These are phyloP conservation scores for Nephrotoma guestfalica DNA, from an alignment of 2,888 invertebrate genomes.

Conservation along the genomic window DNA sequence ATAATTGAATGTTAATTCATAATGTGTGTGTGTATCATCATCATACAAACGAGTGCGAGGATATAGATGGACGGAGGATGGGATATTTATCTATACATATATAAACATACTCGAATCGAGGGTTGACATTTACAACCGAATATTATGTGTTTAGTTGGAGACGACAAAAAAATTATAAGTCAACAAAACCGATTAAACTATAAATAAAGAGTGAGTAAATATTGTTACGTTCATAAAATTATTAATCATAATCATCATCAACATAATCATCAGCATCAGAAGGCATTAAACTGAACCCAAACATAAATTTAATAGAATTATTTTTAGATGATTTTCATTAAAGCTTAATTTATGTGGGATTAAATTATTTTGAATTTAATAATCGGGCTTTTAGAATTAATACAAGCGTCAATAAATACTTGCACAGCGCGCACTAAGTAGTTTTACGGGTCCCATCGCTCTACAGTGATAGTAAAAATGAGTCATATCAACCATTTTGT, in stretches of 20 bases:
- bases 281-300: not conserved
- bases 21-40: not conserved
- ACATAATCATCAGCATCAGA: not conserved
- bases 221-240: not conserved
- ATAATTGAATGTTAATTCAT: not conserved
- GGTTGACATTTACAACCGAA: too few species aligned
- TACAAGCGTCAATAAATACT: too few species aligned
- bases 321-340: not conserved
- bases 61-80: too few species aligned
- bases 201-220: not conserved
- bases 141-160: not conserved
- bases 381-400: too few species aligned
- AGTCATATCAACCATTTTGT: too few species aligned
- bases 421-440: too few species aligned
- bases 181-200: not conserved
- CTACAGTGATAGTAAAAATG: too few species aligned
- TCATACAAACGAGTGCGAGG: too few species aligned
- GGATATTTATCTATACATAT: too few species aligned
- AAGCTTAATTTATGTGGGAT: not conserved
- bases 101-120: too few species aligned
- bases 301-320: not conserved
- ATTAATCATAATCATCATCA: not conserved
- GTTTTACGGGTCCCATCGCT: too few species aligned
- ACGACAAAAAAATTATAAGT: not conserved
- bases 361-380: too few species aligned